Evolutionary conservation across 2,113 vertebrate species (phyloP), one percentile per base, ranked within the genome.

Genomic region (Tragulus kanchil): DNA sequence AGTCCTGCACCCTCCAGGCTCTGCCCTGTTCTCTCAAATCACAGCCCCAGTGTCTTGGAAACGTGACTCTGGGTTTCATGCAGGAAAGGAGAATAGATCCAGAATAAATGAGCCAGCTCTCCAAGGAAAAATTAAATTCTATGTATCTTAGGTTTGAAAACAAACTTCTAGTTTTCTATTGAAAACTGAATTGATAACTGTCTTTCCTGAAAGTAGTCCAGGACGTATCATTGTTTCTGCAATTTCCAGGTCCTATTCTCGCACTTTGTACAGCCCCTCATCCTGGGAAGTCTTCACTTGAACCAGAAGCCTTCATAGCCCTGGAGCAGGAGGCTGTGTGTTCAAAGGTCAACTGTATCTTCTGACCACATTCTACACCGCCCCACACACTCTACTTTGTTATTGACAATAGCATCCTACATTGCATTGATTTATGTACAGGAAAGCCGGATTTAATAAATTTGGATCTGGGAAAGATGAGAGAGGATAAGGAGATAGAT

Each of bases 251-350:
- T 42, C 31, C 48, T 15, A 13, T 10, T 58, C 13, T 11, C 3
- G 0, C 1, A 5, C 13, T 52, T 4, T 42, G 7, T 14, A n/a
- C 16, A 81, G 26, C 1, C 19, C 1, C 3, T 23, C 26, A 15
- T 12, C 67, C 52, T 58, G 36, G n/a, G 10, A 3, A 23, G 19
- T 19, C 69, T 19, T 83, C 42, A n/a, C 19, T 9, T 36, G n/a
- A 58, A 19, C 21, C 48, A 12, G 16, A 62, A 84, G 13, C 2
- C 58, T 2, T 1, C 45, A 23, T 69, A 12, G n/a, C 82, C 52
- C 11, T 14, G 45, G 14, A 23, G 8, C 48, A 82, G 10, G 3
- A 21, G 4, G 75, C 1, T 52, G 86, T 7, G 10, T 75, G 36
- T 28, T 67, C 61, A 54, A 13, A 48, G 3, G 11, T 21, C n/a